Evolutionary conservation across 2,888 invertebrate species (phyloP).

Genomic region (Drosophila gaucha): DNA sequence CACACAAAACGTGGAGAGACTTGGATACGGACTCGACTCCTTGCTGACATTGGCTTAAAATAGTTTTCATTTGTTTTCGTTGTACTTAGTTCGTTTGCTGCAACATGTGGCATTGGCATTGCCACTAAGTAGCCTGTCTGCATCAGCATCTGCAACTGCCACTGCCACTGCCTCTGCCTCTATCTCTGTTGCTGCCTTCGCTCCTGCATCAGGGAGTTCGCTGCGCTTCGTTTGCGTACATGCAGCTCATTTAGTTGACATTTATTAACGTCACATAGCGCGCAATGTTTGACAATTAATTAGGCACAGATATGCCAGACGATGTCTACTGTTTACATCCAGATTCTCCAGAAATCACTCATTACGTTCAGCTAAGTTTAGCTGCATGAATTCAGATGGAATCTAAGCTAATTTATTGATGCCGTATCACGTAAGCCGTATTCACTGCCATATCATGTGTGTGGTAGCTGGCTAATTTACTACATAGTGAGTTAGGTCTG

Average conservation of each 20-base stretch:
- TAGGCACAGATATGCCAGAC: constrained; percentile 61
- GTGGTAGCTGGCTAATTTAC: neutral
- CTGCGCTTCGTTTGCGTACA: constrained; percentile 71
- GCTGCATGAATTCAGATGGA: constrained; percentile 31
- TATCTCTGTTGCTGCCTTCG: neutral
- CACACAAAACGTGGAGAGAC: constrained; percentile 7
- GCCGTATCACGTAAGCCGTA: too few relatives aligned
- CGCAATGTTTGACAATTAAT: constrained; percentile 81
- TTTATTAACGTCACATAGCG: constrained; percentile 79
- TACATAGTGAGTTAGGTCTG: constrained; percentile 1
- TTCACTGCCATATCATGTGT: constrained; percentile 21
- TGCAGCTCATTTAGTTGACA: constrained; percentile 80
- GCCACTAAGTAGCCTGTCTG: constrained; percentile 77
- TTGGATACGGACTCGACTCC: constrained; percentile 12
- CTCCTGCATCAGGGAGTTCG: constrained; percentile 36
- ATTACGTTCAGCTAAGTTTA: constrained; percentile 36
- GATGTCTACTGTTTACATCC: constrained; percentile 16
- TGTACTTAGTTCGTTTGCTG: constrained; percentile 50
- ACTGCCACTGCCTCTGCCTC: neutral
- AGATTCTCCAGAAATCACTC: constrained; percentile 41
- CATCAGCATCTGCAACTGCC: constrained; percentile 53
- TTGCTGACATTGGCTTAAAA: constrained; percentile 65
- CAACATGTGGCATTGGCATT: constrained; percentile 79
- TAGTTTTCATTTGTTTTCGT: constrained; percentile 76
- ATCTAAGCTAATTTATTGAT: constrained; percentile 49